Conservation (phyloP, 2,888 invertebrate species). For the Lamproptera curius region DNA sequence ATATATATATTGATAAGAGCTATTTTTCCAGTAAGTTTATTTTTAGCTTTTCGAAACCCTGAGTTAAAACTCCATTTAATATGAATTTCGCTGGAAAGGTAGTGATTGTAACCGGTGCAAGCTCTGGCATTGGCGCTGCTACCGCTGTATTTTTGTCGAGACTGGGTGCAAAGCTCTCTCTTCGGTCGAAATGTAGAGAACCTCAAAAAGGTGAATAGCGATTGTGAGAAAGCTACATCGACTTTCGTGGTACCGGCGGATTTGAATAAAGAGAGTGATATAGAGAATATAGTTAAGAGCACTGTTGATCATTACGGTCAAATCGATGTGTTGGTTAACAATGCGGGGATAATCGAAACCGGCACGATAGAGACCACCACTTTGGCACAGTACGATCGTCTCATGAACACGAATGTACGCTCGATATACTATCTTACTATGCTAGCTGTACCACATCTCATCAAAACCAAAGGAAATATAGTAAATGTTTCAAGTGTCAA, state of each 20-base stretch:
- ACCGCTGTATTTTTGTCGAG: constrained; percentile 87
- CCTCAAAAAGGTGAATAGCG: constrained; percentile 66
- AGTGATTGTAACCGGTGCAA: constrained; percentile 87
- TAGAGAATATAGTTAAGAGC: constrained; percentile 83
- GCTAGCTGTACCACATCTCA: constrained; percentile 91
- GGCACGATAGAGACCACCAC: constrained; percentile 92
- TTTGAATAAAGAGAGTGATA: constrained; percentile 84
- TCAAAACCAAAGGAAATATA: constrained; percentile 91
- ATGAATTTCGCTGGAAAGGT: constrained; percentile 85
- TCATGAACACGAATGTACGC: constrained; percentile 94
- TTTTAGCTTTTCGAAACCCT: not conserved
- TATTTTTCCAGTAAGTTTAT: not conserved
- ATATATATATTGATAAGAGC: constrained; percentile 7
- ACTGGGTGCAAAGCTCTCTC: constrained; percentile 85
- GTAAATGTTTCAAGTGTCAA: constrained; percentile 98
- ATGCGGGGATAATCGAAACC: constrained; percentile 90
- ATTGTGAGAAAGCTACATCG: constrained; percentile 53
- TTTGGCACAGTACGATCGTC: constrained; percentile 91
- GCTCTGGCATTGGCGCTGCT: constrained; percentile 91
- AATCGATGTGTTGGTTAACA: constrained; percentile 92
- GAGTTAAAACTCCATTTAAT: constrained; percentile 21
- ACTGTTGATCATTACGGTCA: constrained; percentile 86
- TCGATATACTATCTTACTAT: constrained; percentile 90
- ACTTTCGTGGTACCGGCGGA: constrained; percentile 83
- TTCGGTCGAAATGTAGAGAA: constrained; percentile 84